Percentiles rank a stretch among this genome's conserved stretches.
phyloP scores from a whole-genome alignment of 2,113 vertebrate genomes.

The Triplophysa siluroides region DNA sequence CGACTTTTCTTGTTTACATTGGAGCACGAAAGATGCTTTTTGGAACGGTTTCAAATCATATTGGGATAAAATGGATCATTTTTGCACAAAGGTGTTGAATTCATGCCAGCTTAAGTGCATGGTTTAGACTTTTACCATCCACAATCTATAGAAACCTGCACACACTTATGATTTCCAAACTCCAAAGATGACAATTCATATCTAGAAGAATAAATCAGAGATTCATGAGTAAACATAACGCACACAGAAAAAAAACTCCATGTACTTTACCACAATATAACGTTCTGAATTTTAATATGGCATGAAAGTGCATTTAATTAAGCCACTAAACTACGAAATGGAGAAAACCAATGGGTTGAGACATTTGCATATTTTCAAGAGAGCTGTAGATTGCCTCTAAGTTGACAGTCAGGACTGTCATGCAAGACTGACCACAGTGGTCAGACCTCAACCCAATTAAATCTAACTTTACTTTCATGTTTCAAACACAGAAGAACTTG shows the following conservation, averaged over 20 bases:
- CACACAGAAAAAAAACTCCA: no score
- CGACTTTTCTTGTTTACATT: no score
- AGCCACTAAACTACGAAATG: slow-evolving; percentile 9
- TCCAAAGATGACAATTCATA: neutral
- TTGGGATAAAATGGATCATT: no score
- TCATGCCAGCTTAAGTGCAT: no score
- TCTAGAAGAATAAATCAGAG: neutral
- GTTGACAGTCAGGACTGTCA: slow-evolving; percentile 16
- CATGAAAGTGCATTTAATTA: neutral
- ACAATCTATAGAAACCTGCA: no score
- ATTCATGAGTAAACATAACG: neutral
- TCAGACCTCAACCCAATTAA: slow-evolving; percentile 31
- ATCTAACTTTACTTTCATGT: slow-evolving; percentile 36
- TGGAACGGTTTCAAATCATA: no score
- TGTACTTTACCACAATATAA: neutral
- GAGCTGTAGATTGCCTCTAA: neutral
- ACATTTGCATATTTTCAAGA: slow-evolving; percentile 30
- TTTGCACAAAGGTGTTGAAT: no score
- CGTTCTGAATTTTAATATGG: neutral
- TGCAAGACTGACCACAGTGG: neutral
- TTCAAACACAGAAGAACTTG: slow-evolving; percentile 37
- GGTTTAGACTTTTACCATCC: no score
- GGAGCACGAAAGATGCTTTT: no score
- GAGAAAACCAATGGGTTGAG: neutral
- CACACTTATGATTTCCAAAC: neutral